These are phyloP conservation scores for Electrophaes corylata DNA, from an alignment of 2,888 invertebrate species.

Conservation along the genomic window DNA sequence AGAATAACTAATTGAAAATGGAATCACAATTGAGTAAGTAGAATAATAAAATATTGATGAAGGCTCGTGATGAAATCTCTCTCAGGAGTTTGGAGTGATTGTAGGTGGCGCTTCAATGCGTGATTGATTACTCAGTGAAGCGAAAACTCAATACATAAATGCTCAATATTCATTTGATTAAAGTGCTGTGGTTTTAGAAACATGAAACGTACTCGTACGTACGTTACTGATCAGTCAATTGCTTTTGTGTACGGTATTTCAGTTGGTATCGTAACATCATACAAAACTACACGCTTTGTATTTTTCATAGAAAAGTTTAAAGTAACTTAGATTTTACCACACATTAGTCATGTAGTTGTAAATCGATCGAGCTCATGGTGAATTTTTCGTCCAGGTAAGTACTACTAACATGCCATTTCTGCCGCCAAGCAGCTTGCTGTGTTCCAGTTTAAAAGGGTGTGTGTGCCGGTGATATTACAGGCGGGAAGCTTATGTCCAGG, in stretches of 20 bases:
- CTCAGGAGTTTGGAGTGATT: constrained; percentile 21
- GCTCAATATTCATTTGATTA: constrained; percentile 21
- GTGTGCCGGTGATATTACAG: too few relatives aligned
- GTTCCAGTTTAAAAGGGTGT: too few relatives aligned
- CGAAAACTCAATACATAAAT: constrained; percentile 18
- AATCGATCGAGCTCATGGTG: too few relatives aligned
- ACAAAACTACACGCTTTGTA: constrained; percentile 13
- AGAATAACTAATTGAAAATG: constrained; percentile 7
- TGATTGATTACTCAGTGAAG: constrained; percentile 27
- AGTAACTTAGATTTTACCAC: neutral
- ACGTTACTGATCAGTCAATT: constrained; percentile 9
- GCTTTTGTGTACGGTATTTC: constrained; percentile 3
- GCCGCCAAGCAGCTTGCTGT: too few relatives aligned
- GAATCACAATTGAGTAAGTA: constrained; percentile 19
- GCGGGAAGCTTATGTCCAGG: too few relatives aligned
- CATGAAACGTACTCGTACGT: neutral
- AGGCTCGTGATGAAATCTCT: constrained; percentile 19
- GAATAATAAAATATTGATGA: constrained; percentile 37
- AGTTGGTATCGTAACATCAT: constrained; percentile 21
- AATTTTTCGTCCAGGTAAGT: too few relatives aligned
- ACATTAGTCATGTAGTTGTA: neutral
- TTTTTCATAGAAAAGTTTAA: constrained; percentile 4
- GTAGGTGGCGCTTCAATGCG: constrained; percentile 7
- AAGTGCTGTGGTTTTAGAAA: constrained; percentile 13
- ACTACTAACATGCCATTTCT: too few relatives aligned